These are phyloP conservation scores for Pyrrhia umbra DNA, from an alignment of 2,888 invertebrate genomes.

Conservation along the genomic window DNA sequence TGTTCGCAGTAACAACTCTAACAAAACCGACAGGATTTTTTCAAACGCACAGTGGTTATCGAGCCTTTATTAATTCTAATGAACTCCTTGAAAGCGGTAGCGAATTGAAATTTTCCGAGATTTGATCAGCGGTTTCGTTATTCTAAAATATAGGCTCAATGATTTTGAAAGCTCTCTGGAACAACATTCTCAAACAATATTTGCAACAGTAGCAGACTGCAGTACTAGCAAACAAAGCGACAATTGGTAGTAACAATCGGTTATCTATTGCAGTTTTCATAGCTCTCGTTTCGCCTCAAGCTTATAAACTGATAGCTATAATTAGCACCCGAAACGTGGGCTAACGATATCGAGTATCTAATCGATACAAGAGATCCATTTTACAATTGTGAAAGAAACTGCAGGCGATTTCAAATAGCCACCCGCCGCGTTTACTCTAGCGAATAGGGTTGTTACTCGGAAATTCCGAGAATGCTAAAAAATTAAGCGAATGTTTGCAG, in stretches of 20 bases:
- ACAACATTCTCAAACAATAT: conserved; percentile 41
- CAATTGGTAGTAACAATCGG: conserved; percentile 52
- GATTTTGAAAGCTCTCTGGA: conserved; percentile 35
- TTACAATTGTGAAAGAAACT: conserved; percentile 64
- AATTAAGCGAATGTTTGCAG: conserved; percentile 6
- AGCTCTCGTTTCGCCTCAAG: conserved; percentile 48
- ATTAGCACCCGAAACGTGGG: conserved; percentile 63
- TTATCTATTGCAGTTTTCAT: conserved; percentile 55
- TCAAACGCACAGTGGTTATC: not conserved
- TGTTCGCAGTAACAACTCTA: not conserved
- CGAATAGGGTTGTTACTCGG: conserved; percentile 34
- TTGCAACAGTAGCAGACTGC: conserved; percentile 41
- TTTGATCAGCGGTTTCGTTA: conserved; percentile 40
- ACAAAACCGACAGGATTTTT: conserved; percentile 1
- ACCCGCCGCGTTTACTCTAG: conserved; percentile 54
- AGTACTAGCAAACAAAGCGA: conserved; percentile 38
- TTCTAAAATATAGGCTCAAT: conserved; percentile 41
- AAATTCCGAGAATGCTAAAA: conserved; percentile 24
- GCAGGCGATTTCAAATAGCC: conserved; percentile 48
- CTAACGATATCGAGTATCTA: conserved; percentile 58
- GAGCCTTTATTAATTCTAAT: conserved; percentile 6
- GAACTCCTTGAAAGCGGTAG: conserved; percentile 13
- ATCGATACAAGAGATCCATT: conserved; percentile 58
- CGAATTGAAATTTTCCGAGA: conserved; percentile 35
- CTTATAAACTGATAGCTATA: conserved; percentile 52